Base-by-base conservation (phyloP, 2,113 vertebrate genomes). In the Cochlearius cochlearius region DNA sequence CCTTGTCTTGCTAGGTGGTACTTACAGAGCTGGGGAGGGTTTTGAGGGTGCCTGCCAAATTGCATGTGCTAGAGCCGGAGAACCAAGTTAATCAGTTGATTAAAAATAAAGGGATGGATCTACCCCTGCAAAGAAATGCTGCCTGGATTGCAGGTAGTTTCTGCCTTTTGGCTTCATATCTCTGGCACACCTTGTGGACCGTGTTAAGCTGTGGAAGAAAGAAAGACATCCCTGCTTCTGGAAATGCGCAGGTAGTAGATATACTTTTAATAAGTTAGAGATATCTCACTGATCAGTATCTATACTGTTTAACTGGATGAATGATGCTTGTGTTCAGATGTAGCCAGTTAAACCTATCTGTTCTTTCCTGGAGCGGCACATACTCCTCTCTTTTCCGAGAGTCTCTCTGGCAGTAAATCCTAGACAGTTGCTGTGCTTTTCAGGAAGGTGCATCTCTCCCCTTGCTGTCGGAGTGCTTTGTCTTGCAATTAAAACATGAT, bases 111-210 rank as follows among this genome's bases (percentile, higher is more conserved):
- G 95, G 74, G 71, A 99, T 99, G 99, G 98, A 99, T 86, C 94
- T 98, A 59, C 72, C 97, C 22, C 95, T 99, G 20, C 97, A 97
- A 97, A 98, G 98, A 95, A 99, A 98, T 97, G 98, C 98, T 85
- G 23, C 98, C 67, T 99, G 99, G 99, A 98, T 99, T 64, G 96
- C 99, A 95, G 98, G 97, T 71, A 98, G 98, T 38, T 97, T 99
- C 88, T 99, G 98, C 94, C 94, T 99, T 79, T 98, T 99, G 91
- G 99, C 98, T 36, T 96, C 95, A 0, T 97, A 99, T 91, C 97
- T 99, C 56, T 99, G 99, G 99, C 97, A 96, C 34, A 95, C 97
- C 43, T 67, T 99, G 86, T 98, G 98, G 99, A 98, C 97, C 80
- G 86, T 98, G 88, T 97, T 99, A 93, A 98, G 97, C 29, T 66